A percentile compares a stretch with the other conserved stretches of the same genome.
These are phyloP conservation scores for Crotalus horridus DNA, from an alignment of 2,113 vertebrate genomes.

Conservation along the genomic window DNA sequence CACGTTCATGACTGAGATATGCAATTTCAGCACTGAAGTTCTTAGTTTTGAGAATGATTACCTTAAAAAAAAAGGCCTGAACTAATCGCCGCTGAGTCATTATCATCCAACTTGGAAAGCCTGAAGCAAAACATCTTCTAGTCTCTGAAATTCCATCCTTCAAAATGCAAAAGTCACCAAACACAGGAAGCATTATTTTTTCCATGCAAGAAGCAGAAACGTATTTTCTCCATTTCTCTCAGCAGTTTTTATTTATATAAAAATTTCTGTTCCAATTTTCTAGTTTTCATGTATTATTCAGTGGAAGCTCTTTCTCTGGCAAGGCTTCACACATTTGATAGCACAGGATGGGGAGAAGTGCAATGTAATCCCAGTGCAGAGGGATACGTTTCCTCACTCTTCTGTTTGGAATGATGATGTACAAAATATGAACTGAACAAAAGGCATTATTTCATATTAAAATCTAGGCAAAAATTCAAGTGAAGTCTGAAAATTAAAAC, in stretches of 20 bases:
- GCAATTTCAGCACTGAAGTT: background rate
- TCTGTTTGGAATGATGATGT: background rate
- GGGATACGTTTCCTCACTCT: background rate
- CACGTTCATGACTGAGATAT: background rate
- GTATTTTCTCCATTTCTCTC: background rate
- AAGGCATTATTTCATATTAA: background rate
- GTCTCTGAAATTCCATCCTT: background rate
- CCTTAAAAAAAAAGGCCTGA: background rate
- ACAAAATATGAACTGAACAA: background rate
- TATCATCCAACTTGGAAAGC: background rate
- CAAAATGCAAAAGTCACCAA: background rate
- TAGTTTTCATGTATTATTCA: background rate
- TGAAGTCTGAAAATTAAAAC: background rate
- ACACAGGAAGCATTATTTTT: background rate
- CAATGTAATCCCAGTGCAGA: background rate
- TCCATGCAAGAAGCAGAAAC: background rate
- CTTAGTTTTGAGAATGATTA: background rate
- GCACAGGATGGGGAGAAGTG: background rate
- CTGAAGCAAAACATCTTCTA: background rate
- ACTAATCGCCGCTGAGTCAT: background rate
- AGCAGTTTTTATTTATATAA: background rate
- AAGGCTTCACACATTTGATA: background rate
- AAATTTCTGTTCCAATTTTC: background rate
- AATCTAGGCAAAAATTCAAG: background rate
- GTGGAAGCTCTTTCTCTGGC: background rate